Percentiles rank a stretch among this genome's conserved stretches.
These are phyloP conservation scores for Acanthosepion lycidas DNA, from an alignment of 2,888 invertebrate species.

Conservation along the genomic window DNA sequence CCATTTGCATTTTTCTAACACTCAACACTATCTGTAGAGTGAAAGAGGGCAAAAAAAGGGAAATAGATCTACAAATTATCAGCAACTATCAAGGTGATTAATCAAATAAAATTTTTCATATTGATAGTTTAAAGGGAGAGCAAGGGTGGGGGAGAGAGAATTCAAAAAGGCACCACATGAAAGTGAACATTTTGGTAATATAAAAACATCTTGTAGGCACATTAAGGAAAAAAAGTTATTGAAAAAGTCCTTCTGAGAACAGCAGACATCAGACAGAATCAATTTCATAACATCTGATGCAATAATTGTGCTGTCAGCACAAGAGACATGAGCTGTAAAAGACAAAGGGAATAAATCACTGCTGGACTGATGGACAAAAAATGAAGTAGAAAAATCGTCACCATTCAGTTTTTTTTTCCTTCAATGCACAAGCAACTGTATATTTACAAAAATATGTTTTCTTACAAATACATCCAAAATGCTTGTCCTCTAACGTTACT, in stretches of 20 bases:
- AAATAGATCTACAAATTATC: background rate
- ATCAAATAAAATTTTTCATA: background rate
- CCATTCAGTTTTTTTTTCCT: background rate
- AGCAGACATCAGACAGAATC: constrained; percentile 7
- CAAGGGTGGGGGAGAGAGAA: background rate
- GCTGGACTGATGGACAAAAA: background rate
- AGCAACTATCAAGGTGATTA: background rate
- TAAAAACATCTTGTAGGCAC: background rate
- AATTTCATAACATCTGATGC: background rate
- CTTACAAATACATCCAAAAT: constrained; percentile 6
- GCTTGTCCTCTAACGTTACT: background rate
- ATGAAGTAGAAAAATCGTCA: background rate
- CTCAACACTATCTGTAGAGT: background rate
- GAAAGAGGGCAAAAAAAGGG: no score
- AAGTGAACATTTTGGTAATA: background rate
- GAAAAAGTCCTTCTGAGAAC: constrained; percentile 6
- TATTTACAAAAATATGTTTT: background rate
- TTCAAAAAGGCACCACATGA: background rate
- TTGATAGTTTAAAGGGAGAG: background rate
- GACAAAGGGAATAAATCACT: constrained; percentile 33
- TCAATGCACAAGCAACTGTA: background rate
- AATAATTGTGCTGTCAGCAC: background rate
- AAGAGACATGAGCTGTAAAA: background rate
- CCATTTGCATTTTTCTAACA: background rate
- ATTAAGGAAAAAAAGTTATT: background rate